Evolutionary conservation across 2,888 invertebrate genomes (phyloP).

Genomic region (Xanthorhoe designata): DNA sequence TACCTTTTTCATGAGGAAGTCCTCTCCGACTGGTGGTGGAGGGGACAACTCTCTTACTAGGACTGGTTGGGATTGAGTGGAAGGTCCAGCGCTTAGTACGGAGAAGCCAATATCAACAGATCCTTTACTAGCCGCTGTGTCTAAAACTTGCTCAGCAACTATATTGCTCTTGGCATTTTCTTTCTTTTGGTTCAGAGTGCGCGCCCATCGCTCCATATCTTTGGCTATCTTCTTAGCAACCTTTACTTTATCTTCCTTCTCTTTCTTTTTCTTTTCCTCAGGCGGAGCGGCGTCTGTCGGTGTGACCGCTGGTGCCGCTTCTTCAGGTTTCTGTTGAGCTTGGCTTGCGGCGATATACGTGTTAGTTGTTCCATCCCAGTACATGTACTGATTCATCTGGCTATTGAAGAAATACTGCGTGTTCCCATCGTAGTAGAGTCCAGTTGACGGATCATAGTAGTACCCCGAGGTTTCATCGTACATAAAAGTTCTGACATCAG

Average conservation of each 20-base stretch:
- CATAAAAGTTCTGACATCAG: constrained; percentile 96
- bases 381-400: constrained; percentile 95
- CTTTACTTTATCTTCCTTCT: constrained; percentile 97
- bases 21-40: constrained; percentile 63
- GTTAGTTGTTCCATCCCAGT: constrained; percentile 94
- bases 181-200: constrained; percentile 98
- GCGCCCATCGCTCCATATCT: constrained; percentile 95
- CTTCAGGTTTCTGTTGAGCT: constrained; percentile 69
- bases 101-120: constrained; percentile 97
- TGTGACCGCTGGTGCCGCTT: constrained; percentile 59
- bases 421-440: constrained; percentile 97
- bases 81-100: constrained; percentile 91
- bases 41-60: constrained; percentile 68
- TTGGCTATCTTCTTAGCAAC: constrained; percentile 99
- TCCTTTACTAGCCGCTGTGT: constrained; percentile 86
- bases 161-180: constrained; percentile 85
- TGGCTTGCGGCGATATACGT: constrained; percentile 86
- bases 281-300: constrained; percentile 68
- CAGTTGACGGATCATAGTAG: constrained; percentile 97
- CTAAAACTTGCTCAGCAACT: constrained; percentile 78
- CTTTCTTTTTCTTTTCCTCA: constrained; percentile 89
- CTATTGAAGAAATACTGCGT: constrained; percentile 99
- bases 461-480: constrained; percentile 98
- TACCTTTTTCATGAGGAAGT: constrained; percentile 71
- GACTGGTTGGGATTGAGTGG: constrained; percentile 53